Conservation (phyloP, 2,113 vertebrate genomes). For the Mormyrus iriodes region DNA sequence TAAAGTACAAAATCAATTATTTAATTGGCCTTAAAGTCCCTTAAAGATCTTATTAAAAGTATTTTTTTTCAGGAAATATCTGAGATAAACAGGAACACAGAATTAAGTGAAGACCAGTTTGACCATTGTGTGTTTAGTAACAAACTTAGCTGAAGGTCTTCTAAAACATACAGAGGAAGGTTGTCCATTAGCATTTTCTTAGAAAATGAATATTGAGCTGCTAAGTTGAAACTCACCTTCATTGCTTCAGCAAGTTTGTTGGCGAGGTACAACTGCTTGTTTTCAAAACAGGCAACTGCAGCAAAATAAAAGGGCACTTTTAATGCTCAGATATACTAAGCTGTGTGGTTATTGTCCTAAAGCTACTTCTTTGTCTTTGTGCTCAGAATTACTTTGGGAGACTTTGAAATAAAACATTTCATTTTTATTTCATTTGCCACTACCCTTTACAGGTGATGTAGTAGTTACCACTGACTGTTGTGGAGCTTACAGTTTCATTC, state of each 20-base stretch:
- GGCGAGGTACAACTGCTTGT: constrained; percentile 90
- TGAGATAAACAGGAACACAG: not conserved
- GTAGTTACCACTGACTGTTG: not conserved
- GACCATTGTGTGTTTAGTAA: not conserved
- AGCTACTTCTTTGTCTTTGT: not conserved
- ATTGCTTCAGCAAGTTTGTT: constrained; percentile 81
- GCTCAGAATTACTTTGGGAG: not conserved
- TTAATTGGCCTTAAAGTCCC: not conserved
- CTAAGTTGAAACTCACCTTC: constrained; percentile 70
- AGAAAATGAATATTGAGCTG: not conserved
- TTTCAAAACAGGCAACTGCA: constrained; percentile 90
- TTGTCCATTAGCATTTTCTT: not conserved
- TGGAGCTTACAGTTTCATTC: not conserved
- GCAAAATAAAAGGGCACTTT: not conserved
- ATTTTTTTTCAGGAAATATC: not conserved
- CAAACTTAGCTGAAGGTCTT: not conserved
- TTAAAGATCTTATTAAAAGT: not conserved
- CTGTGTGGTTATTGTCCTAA: not conserved
- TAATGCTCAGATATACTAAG: not conserved
- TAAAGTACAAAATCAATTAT: not conserved
- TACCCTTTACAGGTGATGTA: not conserved
- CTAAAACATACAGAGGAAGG: not conserved
- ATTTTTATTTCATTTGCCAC: not conserved
- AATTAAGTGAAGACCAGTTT: not conserved
- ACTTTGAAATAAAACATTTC: not conserved